Evolutionary conservation across 2,888 invertebrate species (phyloP).

Genomic region (Pachydiplax longipennis): DNA sequence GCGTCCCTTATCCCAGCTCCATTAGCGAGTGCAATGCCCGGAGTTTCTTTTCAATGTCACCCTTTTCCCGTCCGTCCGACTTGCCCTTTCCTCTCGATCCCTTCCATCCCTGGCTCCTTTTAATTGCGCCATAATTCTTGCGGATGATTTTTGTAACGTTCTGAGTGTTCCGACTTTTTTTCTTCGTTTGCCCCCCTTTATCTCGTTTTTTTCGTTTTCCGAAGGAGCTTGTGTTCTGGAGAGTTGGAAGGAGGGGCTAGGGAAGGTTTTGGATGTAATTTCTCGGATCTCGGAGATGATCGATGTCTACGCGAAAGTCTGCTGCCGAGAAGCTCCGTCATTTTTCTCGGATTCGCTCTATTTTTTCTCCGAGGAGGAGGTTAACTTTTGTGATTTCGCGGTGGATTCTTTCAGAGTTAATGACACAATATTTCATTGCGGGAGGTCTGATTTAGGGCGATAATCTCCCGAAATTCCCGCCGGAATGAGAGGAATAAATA

Average conservation of each 20-base stretch:
- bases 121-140: conserved; percentile 30
- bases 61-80: not conserved
- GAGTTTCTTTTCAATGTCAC: conserved; percentile 14
- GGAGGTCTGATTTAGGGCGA: not conserved
- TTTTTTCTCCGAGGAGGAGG: not conserved
- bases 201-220: not conserved
- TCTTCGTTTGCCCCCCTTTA: not conserved
- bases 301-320: not conserved
- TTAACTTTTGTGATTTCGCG: not conserved
- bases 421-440: not conserved
- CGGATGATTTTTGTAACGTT: conserved; percentile 24
- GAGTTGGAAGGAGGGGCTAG: not conserved
- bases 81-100: not conserved
- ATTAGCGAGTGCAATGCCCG: conserved; percentile 42
- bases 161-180: not conserved
- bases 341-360: not conserved
- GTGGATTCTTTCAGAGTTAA: not conserved
- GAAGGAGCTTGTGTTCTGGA: not conserved
- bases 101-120: conserved; percentile 1
- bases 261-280: not conserved
- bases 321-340: not conserved
- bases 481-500: not conserved
- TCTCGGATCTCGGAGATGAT: not conserved
- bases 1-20: not conserved
- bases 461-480: not conserved